These are phyloP conservation scores for Protophormia terraenovae DNA, from an alignment of 2,888 invertebrate species.

Conservation along the genomic window DNA sequence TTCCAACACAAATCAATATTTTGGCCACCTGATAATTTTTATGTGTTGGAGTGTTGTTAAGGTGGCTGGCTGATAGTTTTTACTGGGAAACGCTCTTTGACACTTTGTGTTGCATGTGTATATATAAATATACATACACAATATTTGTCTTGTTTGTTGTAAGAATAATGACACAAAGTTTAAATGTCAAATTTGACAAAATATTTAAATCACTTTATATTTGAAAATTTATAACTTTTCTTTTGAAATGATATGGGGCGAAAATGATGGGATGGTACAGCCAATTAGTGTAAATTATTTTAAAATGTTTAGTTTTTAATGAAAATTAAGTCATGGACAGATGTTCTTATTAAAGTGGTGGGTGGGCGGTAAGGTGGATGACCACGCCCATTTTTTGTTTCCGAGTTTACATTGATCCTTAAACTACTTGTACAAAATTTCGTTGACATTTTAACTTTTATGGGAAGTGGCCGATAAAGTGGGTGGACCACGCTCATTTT, in stretches of 20 bases:
- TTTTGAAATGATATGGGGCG: conserved; percentile 18
- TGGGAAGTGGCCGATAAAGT: too few relatives aligned
- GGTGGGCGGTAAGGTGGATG: too few relatives aligned
- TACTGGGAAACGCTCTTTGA: not conserved
- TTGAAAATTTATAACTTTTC: conserved; percentile 43
- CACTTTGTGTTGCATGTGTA: not conserved
- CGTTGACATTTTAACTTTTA: too few relatives aligned
- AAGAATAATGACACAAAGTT: conserved; percentile 59
- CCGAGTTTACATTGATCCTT: too few relatives aligned
- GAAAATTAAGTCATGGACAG: not conserved
- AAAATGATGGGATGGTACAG: conserved; percentile 34
- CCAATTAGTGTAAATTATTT: conserved; percentile 39
- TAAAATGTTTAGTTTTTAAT: not conserved
- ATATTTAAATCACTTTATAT: conserved; percentile 57
- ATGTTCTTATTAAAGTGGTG: not conserved
- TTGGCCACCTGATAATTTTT: conserved; percentile 60
- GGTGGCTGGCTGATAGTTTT: conserved; percentile 7
- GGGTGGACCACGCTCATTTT: too few relatives aligned
- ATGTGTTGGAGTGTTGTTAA: not conserved
- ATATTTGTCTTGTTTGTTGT: not conserved
- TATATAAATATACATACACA: conserved; percentile 10
- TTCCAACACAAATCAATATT: conserved; percentile 43
- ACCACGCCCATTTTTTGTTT: too few relatives aligned
- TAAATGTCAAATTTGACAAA: conserved; percentile 63
- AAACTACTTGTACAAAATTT: too few relatives aligned